These are phyloP conservation scores for Atrichornis clamosus DNA, from an alignment of 2,113 vertebrate genomes.

Conservation along the genomic window DNA sequence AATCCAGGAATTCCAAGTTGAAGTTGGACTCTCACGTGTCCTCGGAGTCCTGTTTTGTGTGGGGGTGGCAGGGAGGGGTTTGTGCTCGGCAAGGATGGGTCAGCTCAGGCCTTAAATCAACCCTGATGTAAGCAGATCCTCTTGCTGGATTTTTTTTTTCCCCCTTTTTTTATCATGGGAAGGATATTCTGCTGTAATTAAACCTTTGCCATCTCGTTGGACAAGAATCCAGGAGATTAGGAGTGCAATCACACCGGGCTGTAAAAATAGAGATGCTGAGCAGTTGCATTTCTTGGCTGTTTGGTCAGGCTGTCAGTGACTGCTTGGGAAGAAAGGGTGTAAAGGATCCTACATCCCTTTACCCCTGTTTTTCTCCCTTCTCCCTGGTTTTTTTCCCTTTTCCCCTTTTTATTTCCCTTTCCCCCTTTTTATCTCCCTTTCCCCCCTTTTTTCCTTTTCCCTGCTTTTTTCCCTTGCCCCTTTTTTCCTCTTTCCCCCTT, in stretches of 20 bases:
- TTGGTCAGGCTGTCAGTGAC: background rate
- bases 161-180: background rate
- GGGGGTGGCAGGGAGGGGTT: background rate
- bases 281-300: background rate
- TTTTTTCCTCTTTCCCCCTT: background rate
- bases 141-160: background rate
- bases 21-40: background rate
- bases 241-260: background rate
- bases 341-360: too few species aligned
- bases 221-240: background rate
- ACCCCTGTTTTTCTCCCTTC: too few species aligned
- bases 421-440: too few species aligned
- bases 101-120: background rate
- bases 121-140: background rate
- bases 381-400: background rate
- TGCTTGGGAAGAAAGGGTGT: too few species aligned
- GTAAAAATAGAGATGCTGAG: background rate
- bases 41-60: background rate
- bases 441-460: too few species aligned
- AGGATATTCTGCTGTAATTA: background rate
- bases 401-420: background rate
- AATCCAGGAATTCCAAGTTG: background rate
- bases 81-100: background rate
- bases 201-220: background rate
- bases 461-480: fast-evolving